These are phyloP conservation scores for Sialia sialis DNA, from an alignment of 2,113 vertebrate genomes.

Conservation along the genomic window DNA sequence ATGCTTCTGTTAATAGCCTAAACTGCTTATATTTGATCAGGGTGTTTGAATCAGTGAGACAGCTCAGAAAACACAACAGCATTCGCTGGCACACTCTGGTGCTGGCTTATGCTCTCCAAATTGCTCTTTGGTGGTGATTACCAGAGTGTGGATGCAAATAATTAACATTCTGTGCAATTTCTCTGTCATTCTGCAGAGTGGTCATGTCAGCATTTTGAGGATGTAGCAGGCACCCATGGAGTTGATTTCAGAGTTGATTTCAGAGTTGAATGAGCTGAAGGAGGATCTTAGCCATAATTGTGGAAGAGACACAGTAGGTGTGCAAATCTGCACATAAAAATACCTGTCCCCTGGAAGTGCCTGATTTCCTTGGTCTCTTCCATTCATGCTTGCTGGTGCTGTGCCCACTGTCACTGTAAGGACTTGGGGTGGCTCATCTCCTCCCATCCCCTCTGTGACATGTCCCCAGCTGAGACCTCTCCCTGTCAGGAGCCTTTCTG, in stretches of 20 bases:
- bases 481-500: neutral
- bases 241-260: neutral
- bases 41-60: neutral
- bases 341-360: neutral
- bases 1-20: neutral
- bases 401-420: neutral
- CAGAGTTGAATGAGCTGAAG: neutral
- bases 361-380: neutral
- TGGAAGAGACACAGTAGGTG: neutral
- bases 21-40: neutral
- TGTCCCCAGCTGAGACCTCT: neutral
- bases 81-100: neutral
- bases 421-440: neutral
- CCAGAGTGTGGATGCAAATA: neutral
- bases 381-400: neutral
- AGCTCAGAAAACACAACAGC: neutral
- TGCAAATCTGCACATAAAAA: neutral
- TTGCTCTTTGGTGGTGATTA: neutral
- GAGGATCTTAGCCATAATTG: neutral
- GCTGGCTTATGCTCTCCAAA: neutral
- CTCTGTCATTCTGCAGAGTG: neutral
- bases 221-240: neutral
- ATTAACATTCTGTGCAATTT: neutral
- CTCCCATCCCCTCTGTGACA: rapidly evolving
- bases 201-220: neutral